Base-by-base conservation (phyloP, 2,113 vertebrate species). In the Erythrolamprus reginae region DNA sequence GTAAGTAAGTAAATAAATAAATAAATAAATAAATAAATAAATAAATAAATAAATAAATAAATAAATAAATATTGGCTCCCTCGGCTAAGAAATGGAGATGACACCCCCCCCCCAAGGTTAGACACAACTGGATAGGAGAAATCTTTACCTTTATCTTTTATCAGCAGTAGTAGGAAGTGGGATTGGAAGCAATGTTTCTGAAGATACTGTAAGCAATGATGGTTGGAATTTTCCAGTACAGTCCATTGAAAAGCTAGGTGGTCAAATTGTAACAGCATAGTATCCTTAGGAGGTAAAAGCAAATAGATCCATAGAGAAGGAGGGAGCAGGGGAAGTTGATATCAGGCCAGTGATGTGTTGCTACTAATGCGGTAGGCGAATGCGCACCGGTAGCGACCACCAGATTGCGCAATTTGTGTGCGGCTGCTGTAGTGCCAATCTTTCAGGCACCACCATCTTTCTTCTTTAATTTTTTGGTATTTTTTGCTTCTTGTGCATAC, bases 211-310 rank as follows among this genome's bases (percentile, higher is more conserved):
- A 3, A 84, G 84, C 10, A 91, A 86, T 90, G 92, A 89, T 51
- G 87, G n/a, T 90, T 89, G 55, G 28, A 55, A 92, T 47, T 55
- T 83, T 90, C 93, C 2, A 50, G 82, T 82, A 82, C 65, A 90
- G 6, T 83, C 33, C 26, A 12, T 33, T 88, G 86, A 51, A 47
- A 84, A 88, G 55, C 21, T 83, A 48, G 52, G 24, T 15, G 61
- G 15, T 21, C 7, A 82, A 53, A 92, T 47, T 21, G 82, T 88
- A 92, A 91, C 12, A 10, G 51, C n/a, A 84, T 33, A 70, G 5
- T 3, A 15, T 17, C 65, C 15, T 70, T 33, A 33, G 65, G 15
- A 17, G n/a, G n/a, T 17, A 33, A 33, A 70, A n/a, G n/a, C n/a
- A 70, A 70, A 70, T 70, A 70, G 65, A n/a, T 38, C 56, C 26